A percentile compares a stretch with the other conserved stretches of the same genome.
phyloP scores from a whole-genome alignment of 2,797 vertebrate genomes.

The Sylvilagus floridanus region DNA sequence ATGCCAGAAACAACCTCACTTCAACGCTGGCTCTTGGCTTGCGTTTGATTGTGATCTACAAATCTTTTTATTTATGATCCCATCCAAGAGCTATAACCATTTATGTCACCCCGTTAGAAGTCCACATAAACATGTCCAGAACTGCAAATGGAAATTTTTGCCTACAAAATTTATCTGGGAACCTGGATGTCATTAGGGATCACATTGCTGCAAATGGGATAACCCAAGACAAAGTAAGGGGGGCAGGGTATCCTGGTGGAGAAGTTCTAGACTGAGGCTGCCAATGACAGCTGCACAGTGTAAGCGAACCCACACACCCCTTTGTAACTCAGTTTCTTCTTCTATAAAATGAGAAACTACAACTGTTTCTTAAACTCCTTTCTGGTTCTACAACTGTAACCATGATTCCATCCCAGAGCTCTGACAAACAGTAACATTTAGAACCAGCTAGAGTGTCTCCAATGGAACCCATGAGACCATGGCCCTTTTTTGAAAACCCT shows the following conservation, averaged over 20 bases:
- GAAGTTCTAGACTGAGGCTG: not conserved
- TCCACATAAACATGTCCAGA: conserved; percentile 12
- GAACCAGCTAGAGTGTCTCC: conserved; percentile 17
- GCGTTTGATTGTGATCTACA: not conserved
- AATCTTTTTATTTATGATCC: conserved; percentile 28
- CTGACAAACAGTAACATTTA: not conserved
- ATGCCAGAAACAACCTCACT: not conserved
- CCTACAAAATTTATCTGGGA: conserved; percentile 15
- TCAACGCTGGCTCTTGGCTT: not conserved
- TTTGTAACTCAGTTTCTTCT: not conserved
- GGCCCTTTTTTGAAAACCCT: conserved; percentile 50
- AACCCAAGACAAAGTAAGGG: not conserved
- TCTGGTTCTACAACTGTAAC: not conserved
- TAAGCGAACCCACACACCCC: not conserved
- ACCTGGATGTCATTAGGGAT: not conserved
- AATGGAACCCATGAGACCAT: not conserved
- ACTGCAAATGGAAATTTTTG: conserved; percentile 63
- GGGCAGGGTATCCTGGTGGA: not conserved
- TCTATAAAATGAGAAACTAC: conserved; percentile 8
- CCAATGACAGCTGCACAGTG: not conserved
- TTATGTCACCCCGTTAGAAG: conserved; percentile 40
- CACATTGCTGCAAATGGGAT: not conserved
- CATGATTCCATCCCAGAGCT: not conserved
- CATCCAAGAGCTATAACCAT: not conserved
- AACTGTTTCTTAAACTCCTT: conserved; percentile 7